Conservation (phyloP, 1,140 invertebrate genomes). For the Plodia interpunctella region DNA sequence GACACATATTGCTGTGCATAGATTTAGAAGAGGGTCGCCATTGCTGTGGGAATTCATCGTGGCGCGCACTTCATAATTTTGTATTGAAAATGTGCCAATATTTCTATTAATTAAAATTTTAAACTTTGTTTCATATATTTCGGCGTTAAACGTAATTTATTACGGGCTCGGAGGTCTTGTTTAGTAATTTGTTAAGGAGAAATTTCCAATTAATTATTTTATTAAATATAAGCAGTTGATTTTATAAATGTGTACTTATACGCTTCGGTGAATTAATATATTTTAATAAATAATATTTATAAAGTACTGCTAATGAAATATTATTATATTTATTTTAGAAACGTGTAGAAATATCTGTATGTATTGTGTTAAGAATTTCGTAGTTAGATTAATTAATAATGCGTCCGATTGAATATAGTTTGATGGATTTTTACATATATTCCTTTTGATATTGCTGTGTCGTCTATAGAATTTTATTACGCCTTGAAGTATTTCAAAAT, state of each 20-base stretch:
- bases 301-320: background rate
- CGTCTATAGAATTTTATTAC: background rate
- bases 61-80: constrained; percentile 13
- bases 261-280: constrained; percentile 20
- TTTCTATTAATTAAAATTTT: constrained; percentile 23
- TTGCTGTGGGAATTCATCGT: too few species aligned
- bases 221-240: constrained; percentile 18
- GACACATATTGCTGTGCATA: too few species aligned
- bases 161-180: constrained; percentile 27
- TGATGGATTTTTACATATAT: background rate
- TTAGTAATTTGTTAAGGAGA: constrained; percentile 21
- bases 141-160: constrained; percentile 20
- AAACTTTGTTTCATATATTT: constrained; percentile 14
- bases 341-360: background rate
- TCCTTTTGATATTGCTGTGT: background rate
- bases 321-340: constrained; percentile 1
- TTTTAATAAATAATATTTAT: constrained; percentile 9
- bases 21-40: too few species aligned
- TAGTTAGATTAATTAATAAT: constrained; percentile 10
- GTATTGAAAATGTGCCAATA: constrained; percentile 32
- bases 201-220: constrained; percentile 31
- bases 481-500: too few species aligned
- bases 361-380: constrained; percentile 1
- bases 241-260: constrained; percentile 22
- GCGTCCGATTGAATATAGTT: background rate